Base-by-base conservation (phyloP, 2,888 invertebrate species). In the Macrostomum cliftonense region DNA sequence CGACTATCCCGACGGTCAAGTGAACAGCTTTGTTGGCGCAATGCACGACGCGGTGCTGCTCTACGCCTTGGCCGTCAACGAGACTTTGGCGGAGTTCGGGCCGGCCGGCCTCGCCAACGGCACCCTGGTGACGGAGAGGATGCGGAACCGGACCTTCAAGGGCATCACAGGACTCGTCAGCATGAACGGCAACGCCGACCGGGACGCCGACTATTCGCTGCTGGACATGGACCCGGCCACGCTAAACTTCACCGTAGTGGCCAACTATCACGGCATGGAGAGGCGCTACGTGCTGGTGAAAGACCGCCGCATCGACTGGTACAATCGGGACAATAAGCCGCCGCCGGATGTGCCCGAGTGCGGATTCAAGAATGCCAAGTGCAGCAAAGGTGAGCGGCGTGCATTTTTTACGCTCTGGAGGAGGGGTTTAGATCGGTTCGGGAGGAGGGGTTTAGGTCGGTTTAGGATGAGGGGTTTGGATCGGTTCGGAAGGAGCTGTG, bases 1-100 rank as follows among this genome's bases (percentile, higher is more conserved):
- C 28, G 28, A 28, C 28, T 28, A 28, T 42, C 1, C 19, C 12
- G 16, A 17, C 42, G 53, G 60, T 21, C 55, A 82, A 52, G 81
- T 87, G 37, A 84, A 83, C 42, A 82, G 83, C 12, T 85, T 83
- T 68, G 84, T 85, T 50, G 82, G 83, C 1, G 85, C 87, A 4
- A 84, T 89, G 71, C 87, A 88, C 70, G 89, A 91, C 61, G 87
- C 88, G 0, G 84, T 91, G 14, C 73, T 88, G 0, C 77, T 91
- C 21, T 91, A 88, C 68, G 82, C 85, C 0, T 76, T 82, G 49
- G 86, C 86, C 0, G 73, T 91, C 5, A 86, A 86, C 63, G 81
- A 84, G 54, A 84, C 83, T 39, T 72, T 88, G 44, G 43, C 50
- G n/a, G 20, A 14, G 42, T 43, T 43, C 17, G 36, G n/a, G 7